phyloP scores from a whole-genome alignment of 2,797 vertebrate genomes.

The Erpetoichthys calabaricus region DNA sequence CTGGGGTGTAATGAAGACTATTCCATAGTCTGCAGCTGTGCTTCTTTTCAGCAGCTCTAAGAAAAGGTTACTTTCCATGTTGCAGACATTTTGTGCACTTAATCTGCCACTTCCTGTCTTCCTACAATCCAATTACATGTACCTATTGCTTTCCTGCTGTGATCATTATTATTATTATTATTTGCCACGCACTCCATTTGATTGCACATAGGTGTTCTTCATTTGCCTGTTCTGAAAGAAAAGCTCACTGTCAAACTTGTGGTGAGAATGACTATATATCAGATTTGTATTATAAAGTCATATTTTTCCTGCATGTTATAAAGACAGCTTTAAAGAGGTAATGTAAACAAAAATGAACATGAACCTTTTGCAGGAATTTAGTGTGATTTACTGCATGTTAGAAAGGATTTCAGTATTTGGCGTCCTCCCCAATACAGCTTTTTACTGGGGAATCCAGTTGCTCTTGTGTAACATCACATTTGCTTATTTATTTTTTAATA shows the following conservation, averaged over 20 bases:
- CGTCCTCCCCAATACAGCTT: too few relatives aligned
- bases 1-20: background rate
- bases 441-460: too few relatives aligned
- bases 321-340: too few relatives aligned
- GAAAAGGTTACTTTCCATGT: background rate
- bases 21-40: background rate
- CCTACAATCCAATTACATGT: background rate
- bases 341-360: too few relatives aligned
- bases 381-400: too few relatives aligned
- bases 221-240: background rate
- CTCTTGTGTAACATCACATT: too few relatives aligned
- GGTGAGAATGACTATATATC: background rate
- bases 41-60: background rate
- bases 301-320: too few relatives aligned
- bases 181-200: background rate
- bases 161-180: background rate
- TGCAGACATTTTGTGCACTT: background rate
- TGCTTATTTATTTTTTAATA: too few relatives aligned
- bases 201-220: background rate
- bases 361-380: too few relatives aligned
- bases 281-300: too few relatives aligned
- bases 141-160: background rate
- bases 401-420: too few relatives aligned
- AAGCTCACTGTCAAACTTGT: background rate
- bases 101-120: slow-evolving; percentile 1